Evolutionary conservation across 2,797 vertebrate species (phyloP), one percentile per base, ranked within the genome.

Genomic region (Pipistrellus pygmaeus): DNA sequence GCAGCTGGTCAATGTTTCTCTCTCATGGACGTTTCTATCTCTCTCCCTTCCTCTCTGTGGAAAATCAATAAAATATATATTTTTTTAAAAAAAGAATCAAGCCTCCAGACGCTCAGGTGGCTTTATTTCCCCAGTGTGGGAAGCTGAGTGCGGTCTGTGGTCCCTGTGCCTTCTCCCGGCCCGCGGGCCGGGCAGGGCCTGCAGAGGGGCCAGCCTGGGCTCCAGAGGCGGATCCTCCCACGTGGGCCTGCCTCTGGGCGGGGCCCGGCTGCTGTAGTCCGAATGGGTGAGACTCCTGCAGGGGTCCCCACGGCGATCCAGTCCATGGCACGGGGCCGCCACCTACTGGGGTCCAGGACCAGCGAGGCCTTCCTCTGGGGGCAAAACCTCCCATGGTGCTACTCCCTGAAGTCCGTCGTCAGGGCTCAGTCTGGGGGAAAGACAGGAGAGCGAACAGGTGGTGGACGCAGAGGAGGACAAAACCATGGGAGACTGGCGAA

Each of bases 101-200:
- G 38, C 38, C 38, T 41, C 38, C 38, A 18, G 44, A 80, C 12
- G 87, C n/a, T 90, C 72, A 88, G 71, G 55, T 20, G 84, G 62
- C 73, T 97, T 97, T 97, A 97, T 97, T 96, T 97, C 93, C 96
- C 93, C 94, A 85, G 57, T 93, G 77, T 94, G 95, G 94, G 90
- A 95, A 95, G 71, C 80, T 93, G 51, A 51, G 30, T 46, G 32
- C 32, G 5, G 21, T 62, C 55, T 75, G n/a, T 90, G 92, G 75
- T 89, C 84, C 84, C 68, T 32, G 12, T 2, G 2, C 46, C 60
- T 21, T 51, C 86, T 69, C 51, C 51, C 2, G 44, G 18, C 84
- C 53, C 11, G 27, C 8, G 0, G 55, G 84, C 91, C 83, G 64
- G 18, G 62, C 55, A 46, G 57, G 12, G 30, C 60, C 71, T 71